Evolutionary conservation across 1,140 invertebrate genomes (phyloP), one percentile per base, ranked within the genome.

Genomic region (Zeugodacus cucurbitae): DNA sequence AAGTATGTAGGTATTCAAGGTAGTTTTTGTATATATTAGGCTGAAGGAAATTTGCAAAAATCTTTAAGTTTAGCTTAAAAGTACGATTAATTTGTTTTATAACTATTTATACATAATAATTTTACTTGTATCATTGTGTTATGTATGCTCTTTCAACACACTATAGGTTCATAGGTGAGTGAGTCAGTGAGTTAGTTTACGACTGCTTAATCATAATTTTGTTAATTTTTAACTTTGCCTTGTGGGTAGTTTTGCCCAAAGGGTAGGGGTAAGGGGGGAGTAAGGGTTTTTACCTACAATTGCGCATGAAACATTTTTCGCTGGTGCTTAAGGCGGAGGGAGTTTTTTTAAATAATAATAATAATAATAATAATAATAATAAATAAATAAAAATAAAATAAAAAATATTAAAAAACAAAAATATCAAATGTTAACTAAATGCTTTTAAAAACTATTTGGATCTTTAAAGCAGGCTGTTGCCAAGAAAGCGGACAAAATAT

Each of bases 301-400:
- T 82, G 41, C 74, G 20, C 74, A 82, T 44, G 74, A 82, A 82
- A 82, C 41, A 82, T 54, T 82, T 82, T 82, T 82, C 41, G 74
- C 41, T 82, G 11, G 67, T 74, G 67, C 67, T 74, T 37, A 74
- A 74, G 67, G 67, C 67, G 67, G 67, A 74, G 32, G 4, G 14
- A 74, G n/a, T 0, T 62, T 26, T 4, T 2, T 54, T 3, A 48
- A 48, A 54, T 14, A 67, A 29, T n/a, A n/a, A n/a, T n/a, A 67
- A 37, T 1, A 37, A 74, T 10, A 37, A 41, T n/a, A 34, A 22
- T 74, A 37, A 32, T 32, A 67, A 74, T 37, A 3, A 11, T 67
- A 32, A 4, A 14, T 67, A 3, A 2, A 67, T 11, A n/a, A n/a
- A n/a, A n/a, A n/a, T n/a, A n/a, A n/a, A n/a, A n/a, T n/a, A n/a